phyloP scores from a whole-genome alignment of 2,113 vertebrate genomes.

The Naja naja region DNA sequence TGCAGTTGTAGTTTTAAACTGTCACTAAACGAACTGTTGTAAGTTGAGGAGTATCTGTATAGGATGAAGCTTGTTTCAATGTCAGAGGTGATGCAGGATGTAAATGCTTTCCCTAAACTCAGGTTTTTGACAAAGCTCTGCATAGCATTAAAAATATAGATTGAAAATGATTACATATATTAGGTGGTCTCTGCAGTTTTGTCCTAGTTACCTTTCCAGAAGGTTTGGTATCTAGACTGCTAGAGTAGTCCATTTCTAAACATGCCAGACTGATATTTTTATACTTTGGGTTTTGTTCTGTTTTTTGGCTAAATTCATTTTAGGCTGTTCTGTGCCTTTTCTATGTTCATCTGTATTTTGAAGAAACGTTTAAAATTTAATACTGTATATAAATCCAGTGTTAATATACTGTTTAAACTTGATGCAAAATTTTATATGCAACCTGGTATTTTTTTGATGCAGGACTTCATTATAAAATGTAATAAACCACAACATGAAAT shows the following conservation, averaged over 20 bases:
- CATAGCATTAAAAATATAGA: background rate
- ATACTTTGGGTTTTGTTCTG: background rate
- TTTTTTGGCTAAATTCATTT: background rate
- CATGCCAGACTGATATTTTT: background rate
- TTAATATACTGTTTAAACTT: background rate
- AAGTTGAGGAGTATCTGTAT: background rate
- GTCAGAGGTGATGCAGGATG: background rate
- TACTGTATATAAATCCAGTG: background rate
- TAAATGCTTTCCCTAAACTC: background rate
- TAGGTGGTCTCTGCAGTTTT: background rate
- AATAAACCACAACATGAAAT: background rate
- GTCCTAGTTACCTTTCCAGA: background rate
- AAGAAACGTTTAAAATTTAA: background rate
- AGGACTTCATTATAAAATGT: background rate
- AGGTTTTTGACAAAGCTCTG: background rate
- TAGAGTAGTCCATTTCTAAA: background rate
- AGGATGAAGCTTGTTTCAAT: background rate
- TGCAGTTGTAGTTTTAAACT: too few species aligned
- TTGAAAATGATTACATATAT: background rate
- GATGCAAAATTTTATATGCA: background rate
- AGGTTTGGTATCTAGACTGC: background rate
- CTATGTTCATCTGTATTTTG: background rate
- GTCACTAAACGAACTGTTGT: background rate
- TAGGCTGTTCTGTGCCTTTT: background rate
- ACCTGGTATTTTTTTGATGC: background rate